A percentile compares a stretch with the other conserved stretches of the same genome.
phyloP scores from a whole-genome alignment of 2,888 invertebrate genomes.

The Plusia festucae region DNA sequence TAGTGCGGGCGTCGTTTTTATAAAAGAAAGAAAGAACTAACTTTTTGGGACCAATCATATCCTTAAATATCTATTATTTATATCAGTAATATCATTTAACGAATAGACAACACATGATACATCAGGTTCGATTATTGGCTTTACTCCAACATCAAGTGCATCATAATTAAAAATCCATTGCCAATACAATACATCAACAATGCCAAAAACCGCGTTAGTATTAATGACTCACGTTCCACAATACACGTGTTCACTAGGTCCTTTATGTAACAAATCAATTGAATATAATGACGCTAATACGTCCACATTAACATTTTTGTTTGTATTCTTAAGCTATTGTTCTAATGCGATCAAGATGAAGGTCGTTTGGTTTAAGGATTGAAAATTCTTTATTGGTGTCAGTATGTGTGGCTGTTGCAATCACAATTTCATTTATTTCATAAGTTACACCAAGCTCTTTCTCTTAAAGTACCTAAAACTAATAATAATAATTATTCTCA shows the following conservation, averaged over 20 bases:
- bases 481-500: too few species aligned
- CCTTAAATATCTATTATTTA: too few species aligned
- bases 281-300: conserved; percentile 59
- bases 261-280: conserved; percentile 75
- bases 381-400: background rate
- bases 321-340: conserved; percentile 54
- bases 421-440: background rate
- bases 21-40: too few species aligned
- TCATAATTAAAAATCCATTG: conserved; percentile 70
- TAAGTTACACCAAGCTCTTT: background rate
- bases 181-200: conserved; percentile 87
- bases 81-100: conserved; percentile 53
- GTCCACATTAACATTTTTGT: conserved; percentile 49
- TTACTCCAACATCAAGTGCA: conserved; percentile 76
- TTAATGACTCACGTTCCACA: conserved; percentile 88
- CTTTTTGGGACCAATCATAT: too few species aligned
- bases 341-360: conserved; percentile 58
- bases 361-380: conserved; percentile 45
- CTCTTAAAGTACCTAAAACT: too few species aligned
- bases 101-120: conserved; percentile 37
- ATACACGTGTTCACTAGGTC: conserved; percentile 85
- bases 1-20: too few species aligned
- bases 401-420: background rate
- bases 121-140: conserved; percentile 76
- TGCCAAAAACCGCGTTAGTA: conserved; percentile 79